Evolutionary conservation across 2,888 invertebrate genomes (phyloP), one percentile per base, ranked within the genome.

Genomic region (Spodoptera picta): DNA sequence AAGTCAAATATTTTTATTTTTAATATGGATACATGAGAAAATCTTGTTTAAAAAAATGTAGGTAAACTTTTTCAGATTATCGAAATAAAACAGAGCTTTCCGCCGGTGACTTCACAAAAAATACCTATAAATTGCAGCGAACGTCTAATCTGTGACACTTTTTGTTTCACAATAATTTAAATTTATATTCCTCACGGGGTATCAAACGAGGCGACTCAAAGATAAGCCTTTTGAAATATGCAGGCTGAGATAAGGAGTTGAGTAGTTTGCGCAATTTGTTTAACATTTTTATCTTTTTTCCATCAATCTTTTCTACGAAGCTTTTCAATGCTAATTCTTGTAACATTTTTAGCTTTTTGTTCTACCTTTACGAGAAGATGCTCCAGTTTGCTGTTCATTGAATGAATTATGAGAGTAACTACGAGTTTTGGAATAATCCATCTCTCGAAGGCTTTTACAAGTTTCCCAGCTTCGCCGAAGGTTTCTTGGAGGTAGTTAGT

Each of bases 161-260:
- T 69, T 53, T 66, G 52, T 53, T 71, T 65, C 27, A 60, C 59
- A 66, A 62, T 70, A 58, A 56, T 73, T 60, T 63, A 52, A 72
- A 77, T 77, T 77, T 61, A 77, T 75, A 56, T 67, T 75, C 66
- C 71, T 71, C 43, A 51, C 23, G 50, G 74, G 46, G 19, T 62
- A 62, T 66, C 60, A 46, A 60, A 65, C 49, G 60, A 73, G 62
- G 53, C 48, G 65, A 67, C 53, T 69, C 62, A 62, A 73, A 77
- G 77, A 77, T 77, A 77, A 75, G 54, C 48, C 55, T 57, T 76
- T 71, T 77, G 75, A 77, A 77, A 77, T 77, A 77, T 75, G 72
- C 62, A 74, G 47, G 14, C 50, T 10, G 50, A 67, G 77, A 77
- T 77, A 77, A 77, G 69, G 77, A 75, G 69, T 69, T 62, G 57